phyloP scores from a whole-genome alignment of 2,797 vertebrate genomes.

The Tauraco hartlaubi region DNA sequence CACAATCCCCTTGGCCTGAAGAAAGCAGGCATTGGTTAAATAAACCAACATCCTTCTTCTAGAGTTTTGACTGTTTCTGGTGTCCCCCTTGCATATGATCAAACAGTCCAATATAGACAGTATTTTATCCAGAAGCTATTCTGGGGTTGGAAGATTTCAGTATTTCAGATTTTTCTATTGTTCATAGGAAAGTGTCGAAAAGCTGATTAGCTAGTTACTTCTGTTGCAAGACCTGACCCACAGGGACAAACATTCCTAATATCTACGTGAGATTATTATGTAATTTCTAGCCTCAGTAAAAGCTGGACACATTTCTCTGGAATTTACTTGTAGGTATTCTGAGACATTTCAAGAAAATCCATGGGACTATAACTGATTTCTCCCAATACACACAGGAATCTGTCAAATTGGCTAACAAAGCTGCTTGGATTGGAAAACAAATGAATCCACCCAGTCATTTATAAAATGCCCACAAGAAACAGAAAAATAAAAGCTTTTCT shows the following conservation, averaged over 20 bases:
- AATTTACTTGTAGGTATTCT: neutral
- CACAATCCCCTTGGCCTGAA: neutral
- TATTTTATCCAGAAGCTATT: neutral
- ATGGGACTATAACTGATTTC: neutral
- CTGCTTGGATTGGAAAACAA: slow-evolving; percentile 24
- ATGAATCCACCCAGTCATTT: slow-evolving; percentile 36
- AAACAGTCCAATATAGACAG: neutral
- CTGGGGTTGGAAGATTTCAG: neutral
- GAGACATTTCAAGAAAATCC: slow-evolving; percentile 1
- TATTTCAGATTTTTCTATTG: neutral
- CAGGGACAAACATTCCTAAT: neutral
- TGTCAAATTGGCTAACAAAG: slow-evolving; percentile 45
- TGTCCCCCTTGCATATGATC: neutral
- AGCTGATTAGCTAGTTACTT: neutral
- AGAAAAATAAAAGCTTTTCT: slow-evolving; percentile 17
- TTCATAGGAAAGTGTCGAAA: neutral
- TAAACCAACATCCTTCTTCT: neutral
- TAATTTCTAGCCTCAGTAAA: neutral
- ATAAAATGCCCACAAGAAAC: slow-evolving; percentile 18
- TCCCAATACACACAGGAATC: neutral
- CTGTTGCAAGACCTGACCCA: neutral
- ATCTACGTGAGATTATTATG: neutral
- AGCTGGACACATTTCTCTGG: neutral
- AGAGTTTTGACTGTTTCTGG: neutral
- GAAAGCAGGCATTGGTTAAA: neutral